These are phyloP conservation scores for Monopis laevigella DNA, from an alignment of 2,888 invertebrate species.

Conservation along the genomic window DNA sequence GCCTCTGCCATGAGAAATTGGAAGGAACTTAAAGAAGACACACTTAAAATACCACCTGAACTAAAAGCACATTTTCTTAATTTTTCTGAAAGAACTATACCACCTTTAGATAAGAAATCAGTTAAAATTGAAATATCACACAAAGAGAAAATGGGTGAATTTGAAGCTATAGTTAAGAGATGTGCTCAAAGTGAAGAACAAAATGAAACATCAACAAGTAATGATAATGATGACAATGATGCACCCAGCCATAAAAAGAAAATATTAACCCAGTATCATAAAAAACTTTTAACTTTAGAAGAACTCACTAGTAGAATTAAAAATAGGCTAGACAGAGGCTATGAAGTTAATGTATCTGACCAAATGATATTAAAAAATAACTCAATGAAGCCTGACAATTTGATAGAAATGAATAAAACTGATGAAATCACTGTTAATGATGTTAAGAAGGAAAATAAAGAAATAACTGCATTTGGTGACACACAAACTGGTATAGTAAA, in stretches of 20 bases:
- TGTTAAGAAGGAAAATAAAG: conserved; percentile 19
- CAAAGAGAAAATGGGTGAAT: conserved; percentile 45
- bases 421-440: conserved; percentile 31
- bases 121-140: conserved; percentile 39
- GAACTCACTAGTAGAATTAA: conserved; percentile 41
- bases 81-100: conserved; percentile 69
- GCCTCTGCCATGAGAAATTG: conserved; percentile 74
- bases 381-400: background rate
- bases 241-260: background rate
- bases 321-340: conserved; percentile 37
- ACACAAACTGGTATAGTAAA: conserved; percentile 25
- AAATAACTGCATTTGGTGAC: conserved; percentile 27
- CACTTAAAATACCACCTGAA: conserved; percentile 51
- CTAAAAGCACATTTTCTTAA: conserved; percentile 70
- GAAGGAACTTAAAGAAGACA: conserved; percentile 68
- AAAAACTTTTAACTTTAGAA: conserved; percentile 42
- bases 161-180: conserved; percentile 52
- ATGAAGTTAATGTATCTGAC: conserved; percentile 36
- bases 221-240: conserved; percentile 13
- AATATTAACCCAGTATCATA: conserved; percentile 21
- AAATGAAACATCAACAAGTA: conserved; percentile 15
- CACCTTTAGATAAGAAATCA: conserved; percentile 41
- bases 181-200: conserved; percentile 32
- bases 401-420: background rate
- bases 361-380: conserved; percentile 33